Conservation (phyloP, 2,113 vertebrate genomes). For the Gobio gobio region DNA sequence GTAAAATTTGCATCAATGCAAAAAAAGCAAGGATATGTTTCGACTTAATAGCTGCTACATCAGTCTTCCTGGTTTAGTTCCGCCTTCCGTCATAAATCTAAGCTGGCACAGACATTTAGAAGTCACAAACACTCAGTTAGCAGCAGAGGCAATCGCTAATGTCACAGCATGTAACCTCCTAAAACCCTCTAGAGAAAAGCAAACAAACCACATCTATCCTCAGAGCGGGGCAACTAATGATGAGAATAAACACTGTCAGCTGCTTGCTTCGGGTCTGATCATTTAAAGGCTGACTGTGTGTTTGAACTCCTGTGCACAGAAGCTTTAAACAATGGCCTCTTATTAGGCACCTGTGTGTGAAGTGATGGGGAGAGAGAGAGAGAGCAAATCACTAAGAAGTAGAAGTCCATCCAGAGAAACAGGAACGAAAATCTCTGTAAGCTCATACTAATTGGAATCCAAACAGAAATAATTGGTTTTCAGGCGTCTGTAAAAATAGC, state of each 20-base stretch:
- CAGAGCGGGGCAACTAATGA: constrained; percentile 18
- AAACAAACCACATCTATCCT: constrained; percentile 15
- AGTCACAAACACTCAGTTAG: constrained; percentile 20
- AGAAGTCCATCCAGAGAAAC: constrained; percentile 17
- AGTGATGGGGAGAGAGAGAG: not conserved
- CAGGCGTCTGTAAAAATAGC: constrained; percentile 7
- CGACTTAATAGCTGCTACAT: not conserved
- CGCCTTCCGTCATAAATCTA: not conserved
- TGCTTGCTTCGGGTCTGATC: constrained; percentile 4
- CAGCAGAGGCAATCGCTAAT: constrained; percentile 6
- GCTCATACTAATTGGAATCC: constrained; percentile 22
- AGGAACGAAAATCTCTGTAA: not conserved
- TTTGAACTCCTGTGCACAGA: constrained; percentile 24
- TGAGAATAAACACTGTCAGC: constrained; percentile 29
- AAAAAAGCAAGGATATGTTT: not conserved
- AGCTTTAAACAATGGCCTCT: not conserved
- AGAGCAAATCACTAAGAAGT: not conserved
- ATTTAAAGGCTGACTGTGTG: constrained; percentile 25
- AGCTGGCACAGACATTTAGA: constrained; percentile 2
- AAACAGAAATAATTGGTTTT: constrained; percentile 36
- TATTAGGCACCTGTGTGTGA: constrained; percentile 1
- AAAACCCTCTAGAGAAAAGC: constrained; percentile 28
- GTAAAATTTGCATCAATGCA: not conserved
- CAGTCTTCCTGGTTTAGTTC: not conserved
- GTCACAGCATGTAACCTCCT: constrained; percentile 29